Evolutionary conservation across 2,888 invertebrate genomes (phyloP).

Genomic region (Protophormia terraenovae): DNA sequence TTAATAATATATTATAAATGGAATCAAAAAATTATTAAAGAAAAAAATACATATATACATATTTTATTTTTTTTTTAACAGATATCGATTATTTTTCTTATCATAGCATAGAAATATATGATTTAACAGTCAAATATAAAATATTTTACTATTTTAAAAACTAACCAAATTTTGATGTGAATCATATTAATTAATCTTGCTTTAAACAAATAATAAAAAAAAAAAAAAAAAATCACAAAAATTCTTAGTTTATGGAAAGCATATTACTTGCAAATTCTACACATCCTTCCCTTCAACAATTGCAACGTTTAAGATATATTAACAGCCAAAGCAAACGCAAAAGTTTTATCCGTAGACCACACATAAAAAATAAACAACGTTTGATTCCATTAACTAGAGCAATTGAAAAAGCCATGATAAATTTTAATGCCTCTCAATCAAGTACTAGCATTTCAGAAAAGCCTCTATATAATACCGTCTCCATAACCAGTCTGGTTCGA

Average conservation of each 20-base stretch:
- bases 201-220: background rate
- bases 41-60: too few relatives aligned
- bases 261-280: background rate
- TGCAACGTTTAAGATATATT: background rate
- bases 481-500: slow-evolving; percentile 64
- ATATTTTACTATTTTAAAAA: background rate
- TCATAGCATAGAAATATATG: slow-evolving; percentile 8
- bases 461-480: slow-evolving; percentile 45
- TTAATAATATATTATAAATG: too few relatives aligned
- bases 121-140: slow-evolving; percentile 2
- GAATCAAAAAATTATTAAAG: too few relatives aligned
- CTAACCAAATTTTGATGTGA: background rate
- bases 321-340: background rate
- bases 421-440: slow-evolving; percentile 68
- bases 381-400: slow-evolving; percentile 68
- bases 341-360: background rate
- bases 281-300: background rate
- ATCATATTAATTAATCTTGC: background rate
- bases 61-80: too few relatives aligned
- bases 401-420: slow-evolving; percentile 66
- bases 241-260: slow-evolving; percentile 67
- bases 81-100: too few relatives aligned
- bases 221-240: slow-evolving; percentile 7
- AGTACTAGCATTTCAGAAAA: slow-evolving; percentile 60
- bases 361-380: slow-evolving; percentile 58